Conservation (phyloP, 1,140 invertebrate species). For the Copidosoma floridanum region DNA sequence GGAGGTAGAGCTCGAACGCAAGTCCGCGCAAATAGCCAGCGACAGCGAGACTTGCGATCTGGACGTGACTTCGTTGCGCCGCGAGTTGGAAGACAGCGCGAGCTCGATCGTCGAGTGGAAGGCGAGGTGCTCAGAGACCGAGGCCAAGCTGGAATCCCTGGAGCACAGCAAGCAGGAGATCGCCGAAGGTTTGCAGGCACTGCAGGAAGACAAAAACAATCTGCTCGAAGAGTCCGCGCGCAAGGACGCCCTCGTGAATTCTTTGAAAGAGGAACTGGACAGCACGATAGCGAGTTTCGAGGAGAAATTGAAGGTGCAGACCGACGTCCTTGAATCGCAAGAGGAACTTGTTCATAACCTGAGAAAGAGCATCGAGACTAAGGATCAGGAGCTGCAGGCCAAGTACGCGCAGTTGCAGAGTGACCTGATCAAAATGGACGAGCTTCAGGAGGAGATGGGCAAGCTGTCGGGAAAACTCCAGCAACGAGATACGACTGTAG, state of each 20-base stretch:
- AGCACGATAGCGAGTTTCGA: slow-evolving; percentile 37
- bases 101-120: slow-evolving; percentile 49
- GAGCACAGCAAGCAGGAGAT: slow-evolving; percentile 37
- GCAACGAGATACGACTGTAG: slow-evolving; percentile 29
- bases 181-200: slow-evolving; percentile 30
- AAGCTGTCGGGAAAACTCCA: slow-evolving; percentile 28
- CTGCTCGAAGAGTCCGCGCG: slow-evolving; percentile 30
- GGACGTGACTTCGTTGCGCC: slow-evolving; percentile 32
- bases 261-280: slow-evolving; percentile 49
- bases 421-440: slow-evolving; percentile 37
- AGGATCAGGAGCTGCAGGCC: slow-evolving; percentile 60
- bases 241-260: slow-evolving; percentile 28
- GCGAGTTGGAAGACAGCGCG: slow-evolving; percentile 40
- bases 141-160: slow-evolving; percentile 39
- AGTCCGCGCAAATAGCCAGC: slow-evolving; percentile 25
- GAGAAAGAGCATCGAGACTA: slow-evolving; percentile 38
- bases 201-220: slow-evolving; percentile 30
- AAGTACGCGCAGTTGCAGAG: slow-evolving; percentile 36
- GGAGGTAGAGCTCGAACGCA: slow-evolving; percentile 39
- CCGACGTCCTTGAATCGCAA: slow-evolving; percentile 12
- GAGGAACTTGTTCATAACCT: slow-evolving; percentile 35
- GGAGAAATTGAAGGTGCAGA: slow-evolving; percentile 25
- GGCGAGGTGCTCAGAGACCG: slow-evolving; percentile 43
- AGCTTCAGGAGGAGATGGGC: slow-evolving; percentile 38
- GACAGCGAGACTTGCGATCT: not conserved